phyloP scores from a whole-genome alignment of 2,888 invertebrate genomes.

The Homarus gammarus region DNA sequence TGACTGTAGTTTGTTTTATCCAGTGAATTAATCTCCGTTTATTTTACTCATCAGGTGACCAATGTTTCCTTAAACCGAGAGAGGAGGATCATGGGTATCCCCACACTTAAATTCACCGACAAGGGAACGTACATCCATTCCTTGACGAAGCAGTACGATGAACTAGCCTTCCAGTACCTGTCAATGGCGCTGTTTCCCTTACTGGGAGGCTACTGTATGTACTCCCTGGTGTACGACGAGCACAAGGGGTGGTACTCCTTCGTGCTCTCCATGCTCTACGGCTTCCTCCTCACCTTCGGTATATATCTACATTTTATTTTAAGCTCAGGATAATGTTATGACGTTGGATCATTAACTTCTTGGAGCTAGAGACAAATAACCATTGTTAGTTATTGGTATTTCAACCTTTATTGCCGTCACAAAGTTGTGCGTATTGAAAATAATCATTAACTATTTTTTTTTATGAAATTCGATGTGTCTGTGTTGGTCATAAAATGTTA shows the following conservation, averaged over 20 bases:
- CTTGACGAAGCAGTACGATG: constrained; percentile 95
- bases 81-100: constrained; percentile 86
- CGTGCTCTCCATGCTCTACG: constrained; percentile 96
- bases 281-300: constrained; percentile 96
- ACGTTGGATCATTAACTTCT: neutral
- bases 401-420: too few species aligned
- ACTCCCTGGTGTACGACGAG: constrained; percentile 89
- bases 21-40: neutral
- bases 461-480: too few species aligned
- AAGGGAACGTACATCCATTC: constrained; percentile 98
- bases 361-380: too few species aligned
- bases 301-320: constrained; percentile 73
- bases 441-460: too few species aligned
- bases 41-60: constrained; percentile 82
- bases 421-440: too few species aligned
- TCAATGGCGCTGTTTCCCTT: constrained; percentile 98
- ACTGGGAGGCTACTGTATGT: constrained; percentile 94
- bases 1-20: neutral
- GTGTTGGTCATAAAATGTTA: too few species aligned
- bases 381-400: too few species aligned
- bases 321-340: neutral
- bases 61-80: constrained; percentile 90
- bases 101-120: constrained; percentile 92
- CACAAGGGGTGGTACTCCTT: constrained; percentile 99
- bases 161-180: constrained; percentile 96